Percentiles rank a stretch among this genome's conserved stretches.
phyloP scores from a whole-genome alignment of 2,113 vertebrate species.

The Phoxinus phoxinus region DNA sequence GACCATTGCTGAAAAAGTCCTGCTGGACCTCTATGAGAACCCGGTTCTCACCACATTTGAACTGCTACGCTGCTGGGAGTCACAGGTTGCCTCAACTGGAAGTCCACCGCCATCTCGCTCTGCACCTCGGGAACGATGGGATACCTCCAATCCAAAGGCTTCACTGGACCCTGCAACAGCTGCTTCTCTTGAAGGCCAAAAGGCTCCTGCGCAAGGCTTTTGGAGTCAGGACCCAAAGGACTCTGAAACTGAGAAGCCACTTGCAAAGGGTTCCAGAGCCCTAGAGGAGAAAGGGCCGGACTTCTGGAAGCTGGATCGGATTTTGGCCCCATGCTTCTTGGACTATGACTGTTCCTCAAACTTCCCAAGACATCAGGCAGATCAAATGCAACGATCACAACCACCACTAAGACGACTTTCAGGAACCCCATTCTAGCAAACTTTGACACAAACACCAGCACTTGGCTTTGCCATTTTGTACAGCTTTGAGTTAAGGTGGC shows the following conservation, averaged over 20 bases:
- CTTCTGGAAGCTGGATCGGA: neutral
- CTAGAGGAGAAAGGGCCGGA: neutral
- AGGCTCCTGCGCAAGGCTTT: no score
- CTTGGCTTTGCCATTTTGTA: neutral
- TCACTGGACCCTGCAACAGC: neutral
- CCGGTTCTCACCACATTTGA: conserved; percentile 49
- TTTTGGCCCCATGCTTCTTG: no score
- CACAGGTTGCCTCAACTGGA: conserved; percentile 45
- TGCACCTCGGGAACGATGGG: conserved; percentile 45
- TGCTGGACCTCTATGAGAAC: conserved; percentile 64
- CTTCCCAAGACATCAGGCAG: neutral
- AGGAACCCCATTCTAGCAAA: neutral
- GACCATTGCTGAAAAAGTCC: conserved; percentile 66
- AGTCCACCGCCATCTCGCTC: conserved; percentile 26
- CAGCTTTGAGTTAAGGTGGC: neutral
- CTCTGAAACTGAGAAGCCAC: no score
- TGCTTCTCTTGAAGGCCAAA: conserved; percentile 20
- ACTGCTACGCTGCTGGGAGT: conserved; percentile 42
- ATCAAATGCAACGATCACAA: neutral
- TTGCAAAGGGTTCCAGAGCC: neutral
- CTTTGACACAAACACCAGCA: neutral
- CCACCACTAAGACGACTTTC: neutral
- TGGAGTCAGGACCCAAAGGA: no score
- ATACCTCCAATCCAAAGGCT: conserved; percentile 56
- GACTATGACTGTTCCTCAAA: neutral